These are phyloP conservation scores for Chydorus sphaericus DNA, from an alignment of 2,888 invertebrate genomes.

Conservation along the genomic window DNA sequence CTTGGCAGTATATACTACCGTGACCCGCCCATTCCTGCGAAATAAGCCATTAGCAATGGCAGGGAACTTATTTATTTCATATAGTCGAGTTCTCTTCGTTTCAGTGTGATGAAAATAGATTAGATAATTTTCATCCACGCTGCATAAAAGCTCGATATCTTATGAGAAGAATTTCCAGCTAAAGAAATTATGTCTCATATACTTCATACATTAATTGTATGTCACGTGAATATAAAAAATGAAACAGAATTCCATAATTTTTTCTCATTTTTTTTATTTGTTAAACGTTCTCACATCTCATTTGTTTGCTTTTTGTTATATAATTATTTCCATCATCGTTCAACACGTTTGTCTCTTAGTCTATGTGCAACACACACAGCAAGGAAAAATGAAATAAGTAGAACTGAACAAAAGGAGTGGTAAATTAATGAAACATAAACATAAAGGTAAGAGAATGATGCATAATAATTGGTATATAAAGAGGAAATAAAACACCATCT, in stretches of 20 bases:
- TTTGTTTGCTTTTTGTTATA: background rate
- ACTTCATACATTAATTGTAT: too few relatives aligned
- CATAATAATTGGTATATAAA: background rate
- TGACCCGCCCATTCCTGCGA: too few relatives aligned
- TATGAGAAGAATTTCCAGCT: too few relatives aligned
- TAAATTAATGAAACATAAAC: background rate
- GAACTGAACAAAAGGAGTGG: background rate
- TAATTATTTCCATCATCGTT: slow-evolving; percentile 1
- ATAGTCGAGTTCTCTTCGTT: too few relatives aligned
- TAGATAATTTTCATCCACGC: too few relatives aligned
- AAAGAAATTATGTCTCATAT: too few relatives aligned
- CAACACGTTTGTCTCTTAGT: slow-evolving; percentile 8
- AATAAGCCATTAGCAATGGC: too few relatives aligned
- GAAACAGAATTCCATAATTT: background rate
- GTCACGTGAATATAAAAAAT: too few relatives aligned
- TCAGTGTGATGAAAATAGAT: too few relatives aligned
- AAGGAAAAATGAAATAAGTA: background rate
- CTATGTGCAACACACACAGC: slow-evolving; percentile 4
- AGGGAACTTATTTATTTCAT: too few relatives aligned
- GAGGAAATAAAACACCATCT: background rate
- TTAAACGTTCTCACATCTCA: slow-evolving; percentile 4
- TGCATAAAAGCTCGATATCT: too few relatives aligned
- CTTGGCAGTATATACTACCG: too few relatives aligned
- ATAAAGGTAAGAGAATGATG: background rate
- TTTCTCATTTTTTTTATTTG: slow-evolving; percentile 1